Base-by-base conservation (phyloP, 2,888 invertebrate genomes). In the Amiota mariae region DNA sequence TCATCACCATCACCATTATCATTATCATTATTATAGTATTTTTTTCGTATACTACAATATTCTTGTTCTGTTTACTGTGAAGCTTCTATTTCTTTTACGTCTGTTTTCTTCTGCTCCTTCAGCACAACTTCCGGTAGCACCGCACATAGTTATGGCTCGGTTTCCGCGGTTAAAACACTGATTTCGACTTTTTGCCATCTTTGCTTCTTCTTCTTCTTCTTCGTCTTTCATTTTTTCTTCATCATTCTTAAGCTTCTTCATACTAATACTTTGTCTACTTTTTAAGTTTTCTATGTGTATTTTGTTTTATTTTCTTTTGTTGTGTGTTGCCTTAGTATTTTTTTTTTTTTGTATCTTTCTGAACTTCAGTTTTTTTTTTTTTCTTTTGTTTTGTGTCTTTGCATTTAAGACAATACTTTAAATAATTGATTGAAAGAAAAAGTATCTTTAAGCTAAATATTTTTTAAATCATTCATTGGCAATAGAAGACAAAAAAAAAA, bases 61-160 rank as follows among this genome's bases (percentile, higher is more conserved):
- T 36, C 36, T 36, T 36, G 67, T 73, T 75, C 51, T 61, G 72
- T 24, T 66, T 61, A 70, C 51, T 66, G 59, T 49, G 10, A 47
- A 9, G 11, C 70, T 24, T 51, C 20, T 12, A 51, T 6, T 48
- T 71, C 78, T 72, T 77, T 71, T 78, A 74, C 78, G 71, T 67
- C 49, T 49, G 48, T 51, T n/a, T 51, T 51, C 64, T 11, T 59
- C 18, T 59, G 36, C 36, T 36, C 36, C 36, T 36, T 36, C 36
- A 36, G 36, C 63, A 70, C 71, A 70, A 79, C 79, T 72, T 74
- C 77, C 72, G 63, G 63, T 54, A 59, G 59, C 63, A 63, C 86
- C 84, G 81, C 84, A 86, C 86, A 84, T 84, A 84, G 86, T 85
- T 84, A 86, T 84, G 86, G 86, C 81, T 24, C 57, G 59, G 72